Evolutionary conservation across 2,113 vertebrate genomes (phyloP).

Genomic region (Eurystomus gularis): DNA sequence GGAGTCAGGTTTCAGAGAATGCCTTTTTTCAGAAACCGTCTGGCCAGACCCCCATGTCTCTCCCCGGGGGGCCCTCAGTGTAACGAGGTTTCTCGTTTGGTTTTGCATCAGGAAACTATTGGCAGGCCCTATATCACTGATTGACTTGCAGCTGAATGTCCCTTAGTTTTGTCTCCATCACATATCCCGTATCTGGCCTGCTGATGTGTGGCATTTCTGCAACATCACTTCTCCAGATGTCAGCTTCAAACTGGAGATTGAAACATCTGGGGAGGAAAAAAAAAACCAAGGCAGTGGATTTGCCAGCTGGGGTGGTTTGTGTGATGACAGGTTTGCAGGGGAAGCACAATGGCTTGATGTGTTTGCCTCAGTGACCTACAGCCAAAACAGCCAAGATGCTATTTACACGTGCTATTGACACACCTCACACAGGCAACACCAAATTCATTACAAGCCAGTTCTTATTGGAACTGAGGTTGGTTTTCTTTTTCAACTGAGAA

Average conservation of each 20-base stretch:
- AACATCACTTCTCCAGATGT: slow-evolving; percentile 51
- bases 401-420: slow-evolving; percentile 1
- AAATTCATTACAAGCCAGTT: background rate
- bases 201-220: background rate
- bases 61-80: background rate
- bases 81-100: background rate
- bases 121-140: background rate
- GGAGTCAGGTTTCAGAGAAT: background rate
- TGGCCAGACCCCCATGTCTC: background rate
- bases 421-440: background rate
- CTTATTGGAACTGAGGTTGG: background rate
- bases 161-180: background rate
- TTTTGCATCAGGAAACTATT: background rate
- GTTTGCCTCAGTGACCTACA: background rate
- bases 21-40: background rate
- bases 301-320: background rate
- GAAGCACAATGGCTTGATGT: background rate
- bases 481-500: background rate
- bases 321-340: background rate
- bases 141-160: background rate
- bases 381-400: background rate
- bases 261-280: background rate
- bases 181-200: background rate
- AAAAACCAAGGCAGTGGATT: background rate
- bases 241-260: slow-evolving; percentile 17